These are phyloP conservation scores for Aramus guarauna DNA, from an alignment of 2,113 vertebrate species.

Conservation along the genomic window DNA sequence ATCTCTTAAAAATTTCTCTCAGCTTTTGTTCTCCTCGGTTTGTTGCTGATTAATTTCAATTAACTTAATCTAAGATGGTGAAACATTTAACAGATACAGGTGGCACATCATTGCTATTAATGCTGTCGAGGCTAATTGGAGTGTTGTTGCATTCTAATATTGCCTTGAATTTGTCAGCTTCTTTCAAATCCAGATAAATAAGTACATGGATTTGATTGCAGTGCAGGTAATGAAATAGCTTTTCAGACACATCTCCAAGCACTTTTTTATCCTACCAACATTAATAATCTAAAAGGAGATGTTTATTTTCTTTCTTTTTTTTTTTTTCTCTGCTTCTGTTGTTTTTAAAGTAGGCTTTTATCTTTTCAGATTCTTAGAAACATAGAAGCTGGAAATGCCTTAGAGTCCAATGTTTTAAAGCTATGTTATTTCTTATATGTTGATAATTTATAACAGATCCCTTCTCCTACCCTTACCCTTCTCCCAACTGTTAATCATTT, in stretches of 20 bases:
- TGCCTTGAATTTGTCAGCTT: conserved; percentile 7
- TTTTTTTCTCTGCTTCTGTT: neutral
- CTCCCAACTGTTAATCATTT: neutral
- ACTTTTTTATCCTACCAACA: neutral
- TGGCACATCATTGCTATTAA: neutral
- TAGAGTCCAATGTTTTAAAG: neutral
- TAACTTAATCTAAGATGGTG: neutral
- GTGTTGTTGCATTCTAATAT: neutral
- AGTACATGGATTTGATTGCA: neutral
- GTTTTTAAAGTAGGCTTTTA: neutral
- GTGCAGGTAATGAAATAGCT: neutral
- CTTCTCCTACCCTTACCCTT: neutral
- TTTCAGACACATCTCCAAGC: neutral
- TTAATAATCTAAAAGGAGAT: neutral
- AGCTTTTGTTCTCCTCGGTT: neutral
- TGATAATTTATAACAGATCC: neutral
- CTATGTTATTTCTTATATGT: neutral
- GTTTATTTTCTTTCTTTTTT: neutral
- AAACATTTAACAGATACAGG: neutral
- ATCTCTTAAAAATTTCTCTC: neutral
- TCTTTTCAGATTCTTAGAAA: neutral
- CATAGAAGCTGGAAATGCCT: neutral
- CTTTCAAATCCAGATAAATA: conserved; percentile 17
- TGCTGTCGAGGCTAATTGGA: neutral
- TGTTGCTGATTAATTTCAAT: conserved; percentile 33